These are phyloP conservation scores for Neocloeon triangulifer DNA, from an alignment of 1,140 invertebrate genomes.

Conservation along the genomic window DNA sequence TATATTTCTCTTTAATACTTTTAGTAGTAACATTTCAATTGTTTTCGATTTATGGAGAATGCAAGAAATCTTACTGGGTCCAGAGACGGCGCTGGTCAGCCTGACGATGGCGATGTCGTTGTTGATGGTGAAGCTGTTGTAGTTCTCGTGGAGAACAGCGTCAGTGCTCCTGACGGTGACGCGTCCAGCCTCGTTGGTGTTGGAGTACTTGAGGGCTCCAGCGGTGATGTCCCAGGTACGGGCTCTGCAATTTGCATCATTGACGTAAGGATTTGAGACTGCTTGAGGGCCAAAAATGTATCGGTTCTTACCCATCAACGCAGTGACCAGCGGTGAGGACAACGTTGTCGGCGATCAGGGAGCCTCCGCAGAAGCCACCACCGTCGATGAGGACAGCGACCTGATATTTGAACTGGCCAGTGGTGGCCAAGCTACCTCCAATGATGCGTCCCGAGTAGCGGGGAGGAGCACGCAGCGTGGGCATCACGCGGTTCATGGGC, in stretches of 20 bases:
- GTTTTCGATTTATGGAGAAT: too few relatives aligned
- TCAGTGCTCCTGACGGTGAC: background rate
- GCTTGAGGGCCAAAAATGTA: too few relatives aligned
- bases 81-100: background rate
- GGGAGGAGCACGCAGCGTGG: too few relatives aligned
- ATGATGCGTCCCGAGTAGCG: too few relatives aligned
- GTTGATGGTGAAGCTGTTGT: background rate
- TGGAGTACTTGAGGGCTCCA: background rate
- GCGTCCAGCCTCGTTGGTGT: background rate
- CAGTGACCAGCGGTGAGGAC: slow-evolving; percentile 29
- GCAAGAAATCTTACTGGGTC: slow-evolving; percentile 2
- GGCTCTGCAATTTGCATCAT: background rate
- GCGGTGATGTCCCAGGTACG: background rate
- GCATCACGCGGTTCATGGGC: too few relatives aligned
- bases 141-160: background rate
- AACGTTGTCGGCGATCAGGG: slow-evolving; percentile 24
- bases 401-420: slow-evolving; percentile 25
- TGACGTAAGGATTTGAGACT: background rate
- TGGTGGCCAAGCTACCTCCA: slow-evolving; percentile 14
- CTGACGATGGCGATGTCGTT: background rate
- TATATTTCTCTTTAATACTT: too few relatives aligned
- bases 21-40: too few relatives aligned
- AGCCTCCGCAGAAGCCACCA: slow-evolving; percentile 22
- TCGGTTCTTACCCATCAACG: slow-evolving; percentile 2
- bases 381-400: slow-evolving; percentile 16